Evolutionary conservation across 2,797 vertebrate species (phyloP), one percentile per base, ranked within the genome.

Genomic region (Sebastes cheni): DNA sequence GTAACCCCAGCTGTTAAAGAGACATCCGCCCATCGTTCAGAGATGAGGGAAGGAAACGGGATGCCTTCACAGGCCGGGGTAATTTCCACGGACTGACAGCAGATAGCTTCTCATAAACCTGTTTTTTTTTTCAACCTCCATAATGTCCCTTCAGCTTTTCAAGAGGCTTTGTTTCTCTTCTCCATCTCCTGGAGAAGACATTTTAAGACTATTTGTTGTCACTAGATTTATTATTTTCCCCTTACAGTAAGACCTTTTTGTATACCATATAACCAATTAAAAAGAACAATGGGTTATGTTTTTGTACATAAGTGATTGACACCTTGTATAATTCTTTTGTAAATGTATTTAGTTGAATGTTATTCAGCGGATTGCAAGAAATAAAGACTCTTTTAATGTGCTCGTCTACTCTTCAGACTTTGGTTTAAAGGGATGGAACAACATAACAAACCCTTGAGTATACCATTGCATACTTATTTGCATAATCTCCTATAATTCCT

Each of bases 1-100:
- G 79, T 89, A 92, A 91, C 85, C 84, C 90, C 88, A 86, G 89
- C 92, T 92, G 91, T 92, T 94, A 93, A 87, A 92, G 90, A 91
- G 81, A 93, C 89, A 90, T 88, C 73, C 58, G 30, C 50, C 82
- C 86, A 91, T 93, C 82, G 54, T 69, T 92, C 89, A 89, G 82
- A 88, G 83, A 90, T 77, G 86, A 85, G 73, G 67, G 69, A 84
- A 80, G 83, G 73, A 88, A 91, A 87, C 66, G 25, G 86, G 72
- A 77, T 23, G 70, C 67, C 82, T 77, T 85, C 79, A 81, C 42
- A 68, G 66, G 64, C 82, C 5, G 30, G 55, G 82, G 86, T 84
- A 83, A 89, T 90, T 88, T 85, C 77, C 79, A 83, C 66, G 64
- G 67, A 75, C 79, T 83, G 84, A 86, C 84, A 83, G 82, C 75